phyloP scores from a whole-genome alignment of 2,888 invertebrate species.

The Mimas tiliae region DNA sequence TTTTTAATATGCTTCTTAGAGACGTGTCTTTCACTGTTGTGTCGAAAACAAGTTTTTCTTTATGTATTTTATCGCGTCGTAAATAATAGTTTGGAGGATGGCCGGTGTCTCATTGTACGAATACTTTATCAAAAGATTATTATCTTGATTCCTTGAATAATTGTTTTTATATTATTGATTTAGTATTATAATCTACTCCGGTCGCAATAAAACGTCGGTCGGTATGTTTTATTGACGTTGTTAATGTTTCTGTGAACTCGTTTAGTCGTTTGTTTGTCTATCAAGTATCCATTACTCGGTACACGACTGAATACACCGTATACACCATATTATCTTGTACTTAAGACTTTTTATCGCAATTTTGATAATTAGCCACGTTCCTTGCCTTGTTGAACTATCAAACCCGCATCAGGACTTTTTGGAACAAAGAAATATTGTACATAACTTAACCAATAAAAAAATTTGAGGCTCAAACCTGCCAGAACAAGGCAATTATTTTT shows the following conservation, averaged over 20 bases:
- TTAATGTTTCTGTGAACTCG: constrained; percentile 34
- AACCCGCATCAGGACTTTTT: neutral
- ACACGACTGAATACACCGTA: neutral
- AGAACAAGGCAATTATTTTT: constrained; percentile 7
- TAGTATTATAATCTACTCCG: constrained; percentile 43
- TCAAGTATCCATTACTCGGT: constrained; percentile 9
- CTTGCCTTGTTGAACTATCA: neutral
- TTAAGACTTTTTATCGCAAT: neutral
- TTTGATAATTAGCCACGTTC: constrained; percentile 5
- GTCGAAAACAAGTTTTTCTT: constrained; percentile 23
- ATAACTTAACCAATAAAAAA: neutral
- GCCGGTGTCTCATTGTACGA: constrained; percentile 14
- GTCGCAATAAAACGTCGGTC: constrained; percentile 40
- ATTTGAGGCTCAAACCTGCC: too few species aligned
- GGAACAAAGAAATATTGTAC: too few species aligned
- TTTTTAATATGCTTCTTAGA: neutral
- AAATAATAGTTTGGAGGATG: constrained; percentile 40
- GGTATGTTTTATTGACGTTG: constrained; percentile 44
- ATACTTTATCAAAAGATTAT: constrained; percentile 35
- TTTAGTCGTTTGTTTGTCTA: constrained; percentile 21
- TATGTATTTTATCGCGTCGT: constrained; percentile 47
- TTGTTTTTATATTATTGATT: constrained; percentile 46
- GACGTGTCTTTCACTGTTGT: constrained; percentile 19
- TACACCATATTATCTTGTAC: neutral
- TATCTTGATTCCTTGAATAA: constrained; percentile 42